phyloP scores from a whole-genome alignment of 2,888 invertebrate genomes.

The Pandemis heparana region DNA sequence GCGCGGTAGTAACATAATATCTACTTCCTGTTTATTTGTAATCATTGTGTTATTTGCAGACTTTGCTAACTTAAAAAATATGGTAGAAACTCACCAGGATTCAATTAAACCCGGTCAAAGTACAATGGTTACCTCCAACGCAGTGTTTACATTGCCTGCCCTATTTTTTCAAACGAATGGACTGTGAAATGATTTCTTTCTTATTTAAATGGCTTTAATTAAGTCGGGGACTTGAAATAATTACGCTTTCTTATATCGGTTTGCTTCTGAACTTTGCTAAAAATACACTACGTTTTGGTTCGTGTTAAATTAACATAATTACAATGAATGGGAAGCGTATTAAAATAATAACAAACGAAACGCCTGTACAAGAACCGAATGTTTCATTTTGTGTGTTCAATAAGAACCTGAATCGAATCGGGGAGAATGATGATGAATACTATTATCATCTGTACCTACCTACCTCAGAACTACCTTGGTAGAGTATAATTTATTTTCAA shows the following conservation, averaged over 20 bases:
- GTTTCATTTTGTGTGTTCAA: background rate
- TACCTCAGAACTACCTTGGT: too few relatives aligned
- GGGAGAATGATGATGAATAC: too few relatives aligned
- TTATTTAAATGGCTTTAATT: slow-evolving; percentile 30
- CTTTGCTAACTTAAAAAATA: too few relatives aligned
- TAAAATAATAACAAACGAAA: background rate
- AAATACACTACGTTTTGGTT: slow-evolving; percentile 8
- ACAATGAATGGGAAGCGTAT: background rate
- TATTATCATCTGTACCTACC: too few relatives aligned
- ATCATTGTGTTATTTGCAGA: too few relatives aligned
- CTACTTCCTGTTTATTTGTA: too few relatives aligned
- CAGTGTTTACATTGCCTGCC: slow-evolving; percentile 28
- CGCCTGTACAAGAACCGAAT: background rate
- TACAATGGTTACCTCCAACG: slow-evolving; percentile 18
- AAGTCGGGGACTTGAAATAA: slow-evolving; percentile 9
- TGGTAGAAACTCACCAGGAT: background rate
- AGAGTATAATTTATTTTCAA: too few relatives aligned
- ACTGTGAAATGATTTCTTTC: slow-evolving; percentile 30
- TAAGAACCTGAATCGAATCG: too few relatives aligned
- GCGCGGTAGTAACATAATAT: too few relatives aligned
- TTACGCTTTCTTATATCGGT: background rate
- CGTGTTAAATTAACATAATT: slow-evolving; percentile 1
- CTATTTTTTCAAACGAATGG: slow-evolving; percentile 28
- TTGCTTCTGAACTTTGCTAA: slow-evolving; percentile 4
- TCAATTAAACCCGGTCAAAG: slow-evolving; percentile 9